Base-by-base conservation (phyloP, 2,797 vertebrate species). In the Smutsia temminckii region DNA sequence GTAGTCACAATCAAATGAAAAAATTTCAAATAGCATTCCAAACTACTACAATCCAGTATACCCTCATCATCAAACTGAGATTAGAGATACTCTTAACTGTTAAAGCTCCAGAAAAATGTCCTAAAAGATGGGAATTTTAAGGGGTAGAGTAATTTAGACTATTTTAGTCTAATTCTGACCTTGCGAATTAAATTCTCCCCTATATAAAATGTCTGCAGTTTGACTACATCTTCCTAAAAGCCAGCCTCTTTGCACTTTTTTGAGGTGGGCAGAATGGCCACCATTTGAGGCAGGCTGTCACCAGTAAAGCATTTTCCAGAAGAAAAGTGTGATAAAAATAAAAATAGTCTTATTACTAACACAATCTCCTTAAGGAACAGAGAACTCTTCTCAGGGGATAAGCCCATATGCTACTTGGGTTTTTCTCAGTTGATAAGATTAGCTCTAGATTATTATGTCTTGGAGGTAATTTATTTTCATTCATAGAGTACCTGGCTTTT, bases 351-450 rank as follows among this genome's bases (percentile, higher is more conserved):
- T 12, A 68, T 85, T 84, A 92, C 71, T 74, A 95, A 68, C 57
- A 78, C 51, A 6, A 12, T 71, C 66, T 93, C 57, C 32, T 89
- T 57, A 61, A 95, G 51, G 40, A 61, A 95, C 5, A 88, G 61
- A 87, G 49, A 69, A 78, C 55, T 80, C 64, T 71, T 90, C 68
- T 17, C 42, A 92, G 85, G 72, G 27, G 77, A 64, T 42, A 72
- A 85, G 53, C 5, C 25, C 34, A 51, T 0, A 51, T 16, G 80
- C 32, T n/a, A 53, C 88, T 46, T 10, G 32, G 79, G 75, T 71
- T 92, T 93, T 11, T 69, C 64, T 80, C 94, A 57, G 81, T 95
- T 69, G 94, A 55, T 92, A 96, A 95, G 78, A n/a, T 29, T 46
- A 90, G 17, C 23, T 89, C 37, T 59, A 87, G 27, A 27, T 55